These are phyloP conservation scores for Oncorhynchus tshawytscha DNA, from an alignment of 2,113 vertebrate genomes.

Conservation along the genomic window DNA sequence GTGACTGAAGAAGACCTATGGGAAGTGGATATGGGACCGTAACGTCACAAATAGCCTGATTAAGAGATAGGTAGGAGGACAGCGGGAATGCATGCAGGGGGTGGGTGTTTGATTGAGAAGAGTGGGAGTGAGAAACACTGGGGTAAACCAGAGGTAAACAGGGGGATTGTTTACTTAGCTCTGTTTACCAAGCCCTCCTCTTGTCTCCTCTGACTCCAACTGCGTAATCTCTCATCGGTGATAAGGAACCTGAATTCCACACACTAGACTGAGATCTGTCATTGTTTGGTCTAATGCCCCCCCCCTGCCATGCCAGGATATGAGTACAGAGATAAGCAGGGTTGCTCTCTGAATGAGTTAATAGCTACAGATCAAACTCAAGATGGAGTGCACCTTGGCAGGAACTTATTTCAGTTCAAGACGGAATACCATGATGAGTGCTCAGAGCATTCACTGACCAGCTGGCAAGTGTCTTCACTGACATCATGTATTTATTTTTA, in stretches of 20 bases:
- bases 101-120: neutral
- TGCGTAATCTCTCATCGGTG: slow-evolving; percentile 20
- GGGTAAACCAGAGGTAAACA: slow-evolving; percentile 9
- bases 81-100: neutral
- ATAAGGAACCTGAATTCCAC: slow-evolving; percentile 39
- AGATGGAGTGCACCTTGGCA: slow-evolving; percentile 17
- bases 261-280: slow-evolving; percentile 9
- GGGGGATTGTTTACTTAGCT: slow-evolving; percentile 10
- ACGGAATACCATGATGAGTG: no score
- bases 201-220: neutral
- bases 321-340: slow-evolving; percentile 11
- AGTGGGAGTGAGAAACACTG: neutral
- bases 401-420: neutral
- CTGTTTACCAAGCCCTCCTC: slow-evolving; percentile 24
- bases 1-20: no score
- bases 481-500: no score
- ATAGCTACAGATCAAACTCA: slow-evolving; percentile 19
- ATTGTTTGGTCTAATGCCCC: slow-evolving; percentile 43
- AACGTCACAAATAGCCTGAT: no score
- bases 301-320: slow-evolving; percentile 7
- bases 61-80: neutral
- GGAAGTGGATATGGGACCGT: no score
- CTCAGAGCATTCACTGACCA: no score
- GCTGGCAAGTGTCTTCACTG: no score
- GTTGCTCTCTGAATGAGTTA: slow-evolving; percentile 24